Evolutionary conservation across 2,888 invertebrate species (phyloP).

Genomic region (Standfussiana lucernea): DNA sequence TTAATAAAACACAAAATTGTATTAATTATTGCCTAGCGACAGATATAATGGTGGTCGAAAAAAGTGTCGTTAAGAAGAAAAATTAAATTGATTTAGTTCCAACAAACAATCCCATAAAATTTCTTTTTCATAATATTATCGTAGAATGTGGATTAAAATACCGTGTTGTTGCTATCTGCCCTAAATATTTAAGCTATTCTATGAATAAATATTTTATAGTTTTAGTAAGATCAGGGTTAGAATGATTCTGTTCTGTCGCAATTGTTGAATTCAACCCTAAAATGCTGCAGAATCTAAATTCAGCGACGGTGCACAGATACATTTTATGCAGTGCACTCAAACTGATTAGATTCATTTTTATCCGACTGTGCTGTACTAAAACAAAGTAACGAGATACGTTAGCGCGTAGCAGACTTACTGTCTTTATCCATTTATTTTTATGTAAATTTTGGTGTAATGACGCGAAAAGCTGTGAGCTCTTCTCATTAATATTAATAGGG

Average conservation of each 20-base stretch:
- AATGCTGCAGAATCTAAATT: constrained; percentile 38
- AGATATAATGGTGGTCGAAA: constrained; percentile 46
- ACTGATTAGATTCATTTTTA: constrained; percentile 64
- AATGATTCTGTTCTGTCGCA: constrained; percentile 22
- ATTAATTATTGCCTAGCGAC: constrained; percentile 50
- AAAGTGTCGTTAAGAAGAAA: constrained; percentile 48
- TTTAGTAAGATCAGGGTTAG: constrained; percentile 42
- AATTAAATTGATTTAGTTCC: constrained; percentile 59
- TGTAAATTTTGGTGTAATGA: constrained; percentile 60
- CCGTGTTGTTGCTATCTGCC: constrained; percentile 49
- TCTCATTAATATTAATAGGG: constrained; percentile 56
- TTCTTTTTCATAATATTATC: constrained; percentile 50
- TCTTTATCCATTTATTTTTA: constrained; percentile 56
- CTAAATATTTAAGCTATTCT: constrained; percentile 55
- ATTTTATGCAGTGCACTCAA: constrained; percentile 56
- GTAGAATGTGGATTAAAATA: constrained; percentile 58
- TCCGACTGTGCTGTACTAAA: constrained; percentile 47
- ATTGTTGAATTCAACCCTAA: constrained; percentile 44
- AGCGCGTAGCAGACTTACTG: constrained; percentile 47
- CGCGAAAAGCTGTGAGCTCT: constrained; percentile 53
- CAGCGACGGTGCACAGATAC: constrained; percentile 36
- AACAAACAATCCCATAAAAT: constrained; percentile 63
- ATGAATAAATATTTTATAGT: constrained; percentile 39
- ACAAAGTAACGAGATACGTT: constrained; percentile 57
- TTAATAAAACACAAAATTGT: constrained; percentile 28